phyloP scores from a whole-genome alignment of 1,140 invertebrate species.

The Orius insidiosus region DNA sequence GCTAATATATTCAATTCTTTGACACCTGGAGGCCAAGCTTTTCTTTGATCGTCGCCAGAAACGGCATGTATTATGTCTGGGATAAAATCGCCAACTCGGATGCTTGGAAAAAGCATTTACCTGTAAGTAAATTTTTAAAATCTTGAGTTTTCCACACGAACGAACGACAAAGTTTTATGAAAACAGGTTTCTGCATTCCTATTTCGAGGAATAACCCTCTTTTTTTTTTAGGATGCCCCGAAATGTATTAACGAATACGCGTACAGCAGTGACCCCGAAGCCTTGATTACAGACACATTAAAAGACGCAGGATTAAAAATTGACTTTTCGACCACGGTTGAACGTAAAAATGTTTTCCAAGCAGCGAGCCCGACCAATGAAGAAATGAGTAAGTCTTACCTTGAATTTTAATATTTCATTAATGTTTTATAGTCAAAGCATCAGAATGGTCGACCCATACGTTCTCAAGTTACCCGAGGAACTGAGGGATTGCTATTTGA shows the following conservation, averaged over 20 bases:
- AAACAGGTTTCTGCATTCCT: too few relatives aligned
- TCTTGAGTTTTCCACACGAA: too few relatives aligned
- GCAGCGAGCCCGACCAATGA: background rate
- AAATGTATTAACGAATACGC: constrained; percentile 6
- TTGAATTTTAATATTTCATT: background rate
- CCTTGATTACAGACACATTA: background rate
- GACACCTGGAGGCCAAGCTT: constrained; percentile 8
- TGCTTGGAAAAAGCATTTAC: constrained; percentile 3
- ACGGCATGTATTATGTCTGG: constrained; percentile 9
- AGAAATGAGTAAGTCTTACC: constrained; percentile 2
- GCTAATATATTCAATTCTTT: constrained; percentile 2
- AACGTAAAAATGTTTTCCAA: constrained; percentile 5
- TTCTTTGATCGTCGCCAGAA: constrained; percentile 6
- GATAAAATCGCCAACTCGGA: constrained; percentile 2
- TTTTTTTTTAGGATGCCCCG: background rate
- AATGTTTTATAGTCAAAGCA: constrained; percentile 1
- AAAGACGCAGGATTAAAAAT: constrained; percentile 1
- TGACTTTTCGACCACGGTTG: background rate
- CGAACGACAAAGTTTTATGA: too few relatives aligned
- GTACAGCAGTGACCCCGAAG: constrained; percentile 4
- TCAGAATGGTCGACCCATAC: constrained; percentile 10
- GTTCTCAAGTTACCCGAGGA: constrained; percentile 5
- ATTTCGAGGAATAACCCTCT: too few relatives aligned
- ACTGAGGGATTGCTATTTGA: constrained; percentile 1
- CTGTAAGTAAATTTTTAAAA: too few relatives aligned